These are phyloP conservation scores for Brachirus orientalis DNA, from an alignment of 2,113 vertebrate genomes.

Conservation along the genomic window DNA sequence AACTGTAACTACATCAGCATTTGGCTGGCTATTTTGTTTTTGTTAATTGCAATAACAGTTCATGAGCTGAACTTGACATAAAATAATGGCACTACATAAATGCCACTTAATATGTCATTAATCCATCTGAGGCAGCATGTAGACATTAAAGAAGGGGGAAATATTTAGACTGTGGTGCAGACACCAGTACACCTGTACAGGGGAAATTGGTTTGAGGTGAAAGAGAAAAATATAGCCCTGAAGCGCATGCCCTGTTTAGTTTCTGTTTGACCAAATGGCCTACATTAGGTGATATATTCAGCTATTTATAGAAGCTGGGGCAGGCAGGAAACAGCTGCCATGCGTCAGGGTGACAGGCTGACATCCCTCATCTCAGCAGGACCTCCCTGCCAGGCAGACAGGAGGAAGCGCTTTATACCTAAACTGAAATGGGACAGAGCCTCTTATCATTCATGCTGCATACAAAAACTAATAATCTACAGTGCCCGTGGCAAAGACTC, in stretches of 20 bases:
- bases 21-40: too few species aligned
- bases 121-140: conserved; percentile 19
- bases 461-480: conserved; percentile 69
- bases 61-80: conserved; percentile 3
- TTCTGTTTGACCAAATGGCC: conserved; percentile 79
- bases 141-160: conserved; percentile 22
- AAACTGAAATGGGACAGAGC: conserved; percentile 63
- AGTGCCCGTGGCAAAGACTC: conserved; percentile 66
- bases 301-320: conserved; percentile 76
- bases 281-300: conserved; percentile 75
- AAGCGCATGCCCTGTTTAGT: conserved; percentile 63
- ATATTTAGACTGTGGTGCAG: conserved; percentile 2
- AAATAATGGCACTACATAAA: conserved; percentile 35
- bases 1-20: background rate
- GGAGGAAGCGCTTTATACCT: conserved; percentile 65
- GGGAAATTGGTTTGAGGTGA: conserved; percentile 48
- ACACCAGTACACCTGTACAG: conserved; percentile 27
- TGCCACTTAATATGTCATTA: conserved; percentile 32
- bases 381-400: conserved; percentile 73
- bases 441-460: conserved; percentile 65
- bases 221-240: conserved; percentile 39
- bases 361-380: conserved; percentile 78
- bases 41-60: too few species aligned
- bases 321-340: conserved; percentile 78
- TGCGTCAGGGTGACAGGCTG: conserved; percentile 75